Conservation (phyloP, 1,140 invertebrate genomes). For the Polypedilum vanderplanki region DNA sequence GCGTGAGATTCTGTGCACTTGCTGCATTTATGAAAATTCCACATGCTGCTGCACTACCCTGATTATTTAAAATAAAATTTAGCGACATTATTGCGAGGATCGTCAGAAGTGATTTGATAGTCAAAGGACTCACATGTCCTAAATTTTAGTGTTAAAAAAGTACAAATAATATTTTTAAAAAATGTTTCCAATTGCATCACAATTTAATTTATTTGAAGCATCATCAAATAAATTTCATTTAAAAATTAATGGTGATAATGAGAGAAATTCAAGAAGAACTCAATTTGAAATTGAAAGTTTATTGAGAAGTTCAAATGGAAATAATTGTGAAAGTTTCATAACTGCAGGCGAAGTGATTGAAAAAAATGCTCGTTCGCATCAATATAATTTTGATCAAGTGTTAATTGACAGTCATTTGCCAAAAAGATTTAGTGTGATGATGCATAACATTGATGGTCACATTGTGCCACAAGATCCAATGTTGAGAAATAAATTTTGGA, state of each 20-base stretch:
- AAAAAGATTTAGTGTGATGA: not conserved
- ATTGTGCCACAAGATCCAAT: slow-evolving; percentile 24
- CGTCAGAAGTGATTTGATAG: not conserved
- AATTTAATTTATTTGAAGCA: not conserved
- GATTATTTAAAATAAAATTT: slow-evolving; percentile 2
- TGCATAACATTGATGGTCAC: not conserved
- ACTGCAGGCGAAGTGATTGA: not conserved
- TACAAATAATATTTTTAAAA: not conserved
- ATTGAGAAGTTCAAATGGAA: not conserved
- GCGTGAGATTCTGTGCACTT: slow-evolving; percentile 25
- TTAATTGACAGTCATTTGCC: not conserved
- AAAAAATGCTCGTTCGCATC: not conserved
- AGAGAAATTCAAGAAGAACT: not conserved
- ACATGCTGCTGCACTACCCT: not conserved
- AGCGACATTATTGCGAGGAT: not conserved
- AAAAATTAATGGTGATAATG: not conserved
- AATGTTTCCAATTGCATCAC: slow-evolving; percentile 1
- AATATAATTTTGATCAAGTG: not conserved
- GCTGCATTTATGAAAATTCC: not conserved
- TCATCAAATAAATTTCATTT: not conserved
- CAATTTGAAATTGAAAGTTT: slow-evolving; percentile 20
- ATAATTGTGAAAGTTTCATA: not conserved
- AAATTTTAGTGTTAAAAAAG: not conserved
- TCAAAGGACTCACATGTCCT: not conserved
- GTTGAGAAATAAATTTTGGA: slow-evolving; percentile 30